Conservation (phyloP, 1,140 invertebrate genomes). For the Rhopalosiphum maidis region DNA sequence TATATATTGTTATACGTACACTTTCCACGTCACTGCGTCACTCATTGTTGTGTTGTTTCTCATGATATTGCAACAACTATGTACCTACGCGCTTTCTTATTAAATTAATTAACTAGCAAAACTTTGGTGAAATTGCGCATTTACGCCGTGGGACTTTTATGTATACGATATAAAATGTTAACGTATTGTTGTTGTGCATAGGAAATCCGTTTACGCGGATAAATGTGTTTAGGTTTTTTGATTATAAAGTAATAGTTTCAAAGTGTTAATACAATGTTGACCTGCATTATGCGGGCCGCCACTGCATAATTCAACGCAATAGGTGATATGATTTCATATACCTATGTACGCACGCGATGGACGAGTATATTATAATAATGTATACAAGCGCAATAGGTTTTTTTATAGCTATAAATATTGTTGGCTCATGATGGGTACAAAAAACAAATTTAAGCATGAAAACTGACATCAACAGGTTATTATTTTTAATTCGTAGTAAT, state of each 20-base stretch:
- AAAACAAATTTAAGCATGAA: background rate
- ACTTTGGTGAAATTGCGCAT: background rate
- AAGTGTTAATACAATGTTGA: background rate
- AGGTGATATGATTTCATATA: background rate
- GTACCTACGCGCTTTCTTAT: background rate
- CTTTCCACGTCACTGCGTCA: background rate
- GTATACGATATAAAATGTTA: background rate
- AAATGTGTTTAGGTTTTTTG: background rate
- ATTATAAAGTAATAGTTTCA: background rate
- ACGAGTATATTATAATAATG: background rate
- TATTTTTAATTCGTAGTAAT: background rate
- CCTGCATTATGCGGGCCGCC: background rate
- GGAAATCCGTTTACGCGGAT: background rate
- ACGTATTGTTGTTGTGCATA: background rate
- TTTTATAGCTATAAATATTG: too few species aligned
- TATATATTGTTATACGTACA: background rate
- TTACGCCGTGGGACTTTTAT: background rate
- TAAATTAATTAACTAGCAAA: background rate
- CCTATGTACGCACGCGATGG: background rate
- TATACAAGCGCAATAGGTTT: background rate
- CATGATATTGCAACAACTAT: background rate
- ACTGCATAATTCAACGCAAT: background rate
- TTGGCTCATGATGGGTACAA: background rate
- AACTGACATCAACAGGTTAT: background rate
- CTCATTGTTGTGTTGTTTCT: conserved; percentile 14